Conservation (phyloP, 2,113 vertebrate genomes). For the Psettodes erumei region DNA sequence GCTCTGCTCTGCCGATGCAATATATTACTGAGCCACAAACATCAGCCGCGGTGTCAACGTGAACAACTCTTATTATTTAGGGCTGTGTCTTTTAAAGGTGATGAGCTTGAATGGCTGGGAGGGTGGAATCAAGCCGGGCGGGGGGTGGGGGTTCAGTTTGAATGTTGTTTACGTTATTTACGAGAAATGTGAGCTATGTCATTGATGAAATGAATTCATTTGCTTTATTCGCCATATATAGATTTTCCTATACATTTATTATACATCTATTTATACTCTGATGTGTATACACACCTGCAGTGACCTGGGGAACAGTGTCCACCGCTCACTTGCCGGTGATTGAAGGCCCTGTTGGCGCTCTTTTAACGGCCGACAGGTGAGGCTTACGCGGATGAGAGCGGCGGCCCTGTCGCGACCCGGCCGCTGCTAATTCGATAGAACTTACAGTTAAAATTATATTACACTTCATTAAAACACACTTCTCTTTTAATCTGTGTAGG, state of each 20-base stretch:
- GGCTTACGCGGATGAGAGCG: conserved; percentile 65
- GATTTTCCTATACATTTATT: too few relatives aligned
- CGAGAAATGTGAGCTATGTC: conserved; percentile 12
- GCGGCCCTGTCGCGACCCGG: conserved; percentile 61
- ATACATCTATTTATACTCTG: too few relatives aligned
- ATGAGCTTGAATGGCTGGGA: conserved; percentile 54
- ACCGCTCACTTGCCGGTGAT: conserved; percentile 49
- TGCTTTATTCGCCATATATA: conserved; percentile 20
- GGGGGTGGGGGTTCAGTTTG: too few relatives aligned
- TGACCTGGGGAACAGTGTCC: conserved; percentile 42
- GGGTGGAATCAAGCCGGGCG: conserved; percentile 39
- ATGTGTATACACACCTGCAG: background rate
- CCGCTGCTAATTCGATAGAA: conserved; percentile 72
- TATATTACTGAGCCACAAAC: conserved; percentile 73
- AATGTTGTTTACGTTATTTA: conserved; percentile 46
- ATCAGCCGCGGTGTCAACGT: conserved; percentile 66
- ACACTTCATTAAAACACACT: conserved; percentile 69
- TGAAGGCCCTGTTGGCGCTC: conserved; percentile 61
- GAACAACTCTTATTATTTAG: conserved; percentile 76
- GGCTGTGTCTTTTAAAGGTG: conserved; percentile 66
- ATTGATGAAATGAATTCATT: conserved; percentile 37
- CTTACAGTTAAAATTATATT: conserved; percentile 75
- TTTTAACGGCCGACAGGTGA: conserved; percentile 78
- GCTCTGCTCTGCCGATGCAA: conserved; percentile 61
- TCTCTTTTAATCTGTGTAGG: conserved; percentile 58